Evolutionary conservation across 2,113 vertebrate genomes (phyloP), one percentile per base, ranked within the genome.

Genomic region (Gyps fulvus): DNA sequence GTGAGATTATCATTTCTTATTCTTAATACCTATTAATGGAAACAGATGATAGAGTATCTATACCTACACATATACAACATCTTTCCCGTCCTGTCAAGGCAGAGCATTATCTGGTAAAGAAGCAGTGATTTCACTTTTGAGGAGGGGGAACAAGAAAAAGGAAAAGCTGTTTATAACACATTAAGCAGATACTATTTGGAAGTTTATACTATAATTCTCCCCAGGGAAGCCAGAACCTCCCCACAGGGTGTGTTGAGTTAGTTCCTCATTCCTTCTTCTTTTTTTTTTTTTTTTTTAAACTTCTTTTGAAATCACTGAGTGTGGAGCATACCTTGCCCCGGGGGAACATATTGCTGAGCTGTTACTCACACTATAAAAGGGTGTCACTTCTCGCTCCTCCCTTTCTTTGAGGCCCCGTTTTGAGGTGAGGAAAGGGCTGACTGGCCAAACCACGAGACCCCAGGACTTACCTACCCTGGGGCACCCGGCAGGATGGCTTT

Each of bases 1-100:
- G 62, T 25, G 69, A 73, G 87, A 61, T 93, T 77, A 91, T 49
- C 11, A 8, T 80, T 92, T 91, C 62, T 83, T 62, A 3, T 58
- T 69, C 84, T 93, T 95, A 85, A 89, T n/a, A 83, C 59, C 73
- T 91, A 86, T 95, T 90, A 94, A 94, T 90, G 93, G 90, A 86
- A 90, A 77, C 5, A 67, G 70, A 29, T 57, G 73, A 95, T 82
- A 90, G 70, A 85, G 22, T 91, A 79, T 93, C 95, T 93, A 1
- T 42, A 25, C 16, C 52, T 70, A 6, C 11, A 47, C 19, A 17
- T 66, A 87, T 1, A 65, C 87, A 92, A 81, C 50, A 17, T 54
- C 45, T 82, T 62, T 90, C 87, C 66, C 87, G n/a, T 81, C 76
- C 87, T 88, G 59, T 43, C 87, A 61, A 61, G 71, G 70, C 69